Evolutionary conservation across 2,113 vertebrate species (phyloP).

Genomic region (Laticauda colubrina): DNA sequence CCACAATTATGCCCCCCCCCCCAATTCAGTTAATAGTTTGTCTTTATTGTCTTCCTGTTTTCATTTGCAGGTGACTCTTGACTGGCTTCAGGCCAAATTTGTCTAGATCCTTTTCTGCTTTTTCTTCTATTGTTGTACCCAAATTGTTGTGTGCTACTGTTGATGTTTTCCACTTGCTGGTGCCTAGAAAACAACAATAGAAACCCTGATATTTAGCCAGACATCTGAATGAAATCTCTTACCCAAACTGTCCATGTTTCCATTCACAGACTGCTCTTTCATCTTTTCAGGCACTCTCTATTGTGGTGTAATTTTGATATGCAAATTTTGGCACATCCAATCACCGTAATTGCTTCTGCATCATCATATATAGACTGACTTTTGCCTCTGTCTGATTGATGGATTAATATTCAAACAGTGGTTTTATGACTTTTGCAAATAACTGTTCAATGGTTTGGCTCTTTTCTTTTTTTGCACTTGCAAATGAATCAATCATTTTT

Average conservation of each 20-base stretch:
- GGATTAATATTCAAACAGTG: constrained; percentile 53
- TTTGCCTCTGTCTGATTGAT: constrained; percentile 47
- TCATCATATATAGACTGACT: constrained; percentile 43
- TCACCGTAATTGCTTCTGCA: constrained; percentile 25
- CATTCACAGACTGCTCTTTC: not conserved
- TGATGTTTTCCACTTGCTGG: constrained; percentile 42
- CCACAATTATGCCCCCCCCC: not conserved
- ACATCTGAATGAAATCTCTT: constrained; percentile 28
- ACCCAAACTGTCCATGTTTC: not conserved
- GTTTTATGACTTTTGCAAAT: constrained; percentile 46
- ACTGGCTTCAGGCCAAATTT: constrained; percentile 39
- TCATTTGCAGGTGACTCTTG: constrained; percentile 45
- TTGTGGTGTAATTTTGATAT: not conserved
- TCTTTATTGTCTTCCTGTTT: constrained; percentile 33
- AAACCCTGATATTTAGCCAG: constrained; percentile 21
- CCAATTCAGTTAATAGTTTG: constrained; percentile 20
- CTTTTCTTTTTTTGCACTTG: not conserved
- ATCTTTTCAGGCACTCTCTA: not conserved
- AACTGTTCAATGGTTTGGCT: constrained; percentile 12
- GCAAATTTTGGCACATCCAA: not conserved
- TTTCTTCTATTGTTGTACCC: constrained; percentile 23
- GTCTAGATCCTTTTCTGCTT: not conserved
- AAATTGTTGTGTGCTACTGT: constrained; percentile 37
- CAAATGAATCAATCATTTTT: not conserved
- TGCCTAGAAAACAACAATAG: constrained; percentile 24